These are phyloP conservation scores for Romanogobio albipinnatus DNA, from an alignment of 2,113 vertebrate species.

Conservation along the genomic window DNA sequence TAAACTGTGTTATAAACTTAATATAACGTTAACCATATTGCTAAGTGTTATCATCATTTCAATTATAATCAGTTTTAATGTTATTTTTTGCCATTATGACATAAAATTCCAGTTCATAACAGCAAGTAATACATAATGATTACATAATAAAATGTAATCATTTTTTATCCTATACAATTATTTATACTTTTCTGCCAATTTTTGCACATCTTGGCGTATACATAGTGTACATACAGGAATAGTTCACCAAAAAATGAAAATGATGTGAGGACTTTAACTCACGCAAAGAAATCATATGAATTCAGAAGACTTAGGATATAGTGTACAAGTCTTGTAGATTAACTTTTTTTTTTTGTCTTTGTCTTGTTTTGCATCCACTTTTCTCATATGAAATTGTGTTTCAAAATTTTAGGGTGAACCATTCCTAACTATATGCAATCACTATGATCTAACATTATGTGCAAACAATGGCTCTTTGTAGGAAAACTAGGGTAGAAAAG, in stretches of 20 bases:
- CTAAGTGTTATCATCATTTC: background rate
- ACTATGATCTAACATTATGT: background rate
- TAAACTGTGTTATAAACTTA: too few species aligned
- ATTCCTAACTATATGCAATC: background rate
- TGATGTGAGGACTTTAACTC: background rate
- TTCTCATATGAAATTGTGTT: background rate
- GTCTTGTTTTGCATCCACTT: background rate
- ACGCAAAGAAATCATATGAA: background rate
- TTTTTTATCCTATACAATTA: background rate
- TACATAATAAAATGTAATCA: background rate
- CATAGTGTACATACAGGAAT: background rate
- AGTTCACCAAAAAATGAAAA: conserved; percentile 8
- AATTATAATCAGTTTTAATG: too few species aligned
- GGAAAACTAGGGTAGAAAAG: background rate
- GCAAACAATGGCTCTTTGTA: background rate
- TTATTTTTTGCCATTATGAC: background rate
- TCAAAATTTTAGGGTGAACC: background rate
- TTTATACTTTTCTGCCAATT: background rate
- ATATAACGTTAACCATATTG: background rate
- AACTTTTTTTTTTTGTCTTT: background rate
- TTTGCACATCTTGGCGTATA: background rate
- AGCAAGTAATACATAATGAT: background rate
- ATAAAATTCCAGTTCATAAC: background rate
- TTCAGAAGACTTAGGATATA: background rate
- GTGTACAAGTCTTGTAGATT: background rate